These are phyloP conservation scores for Tragopan temminckii DNA, from an alignment of 2,797 vertebrate genomes.

Conservation along the genomic window DNA sequence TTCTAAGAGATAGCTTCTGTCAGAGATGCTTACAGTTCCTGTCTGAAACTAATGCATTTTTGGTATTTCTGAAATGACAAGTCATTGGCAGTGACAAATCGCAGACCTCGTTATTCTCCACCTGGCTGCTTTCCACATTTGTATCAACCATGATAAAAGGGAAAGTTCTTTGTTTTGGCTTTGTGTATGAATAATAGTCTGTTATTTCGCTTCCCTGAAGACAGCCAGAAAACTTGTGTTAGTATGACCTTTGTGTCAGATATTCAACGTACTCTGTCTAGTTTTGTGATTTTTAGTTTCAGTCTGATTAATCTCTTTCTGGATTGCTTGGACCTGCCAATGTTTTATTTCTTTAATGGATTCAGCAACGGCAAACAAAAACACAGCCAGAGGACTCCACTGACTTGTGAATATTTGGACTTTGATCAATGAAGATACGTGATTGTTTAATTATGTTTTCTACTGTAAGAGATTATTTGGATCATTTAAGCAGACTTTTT, in stretches of 20 bases:
- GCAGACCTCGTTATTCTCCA: not conserved
- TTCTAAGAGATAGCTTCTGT: not conserved
- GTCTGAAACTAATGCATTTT: not conserved
- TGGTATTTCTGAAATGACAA: not conserved
- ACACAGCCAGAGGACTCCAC: constrained; percentile 11
- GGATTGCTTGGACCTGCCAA: not conserved
- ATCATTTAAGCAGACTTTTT: not conserved
- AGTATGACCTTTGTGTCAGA: not conserved
- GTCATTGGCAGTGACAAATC: not conserved
- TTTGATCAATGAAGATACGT: not conserved
- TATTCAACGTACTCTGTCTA: not conserved
- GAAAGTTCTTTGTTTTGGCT: constrained; percentile 6
- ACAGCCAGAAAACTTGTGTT: not conserved
- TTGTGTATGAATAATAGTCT: constrained; percentile 2
- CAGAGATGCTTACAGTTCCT: not conserved
- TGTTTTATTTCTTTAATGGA: constrained; percentile 31
- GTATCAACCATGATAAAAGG: not conserved
- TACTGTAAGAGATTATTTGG: not conserved
- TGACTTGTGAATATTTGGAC: constrained; percentile 19
- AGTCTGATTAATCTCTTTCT: constrained; percentile 18
- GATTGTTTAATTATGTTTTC: constrained; percentile 25
- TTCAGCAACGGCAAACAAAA: constrained; percentile 7
- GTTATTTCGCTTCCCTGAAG: constrained; percentile 1
- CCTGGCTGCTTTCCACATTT: not conserved
- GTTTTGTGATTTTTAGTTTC: constrained; percentile 27